Percentiles rank a stretch among this genome's conserved stretches.
Evolutionary conservation across 2,888 invertebrate genomes (phyloP).

Genomic region (Diadromus collaris): DNA sequence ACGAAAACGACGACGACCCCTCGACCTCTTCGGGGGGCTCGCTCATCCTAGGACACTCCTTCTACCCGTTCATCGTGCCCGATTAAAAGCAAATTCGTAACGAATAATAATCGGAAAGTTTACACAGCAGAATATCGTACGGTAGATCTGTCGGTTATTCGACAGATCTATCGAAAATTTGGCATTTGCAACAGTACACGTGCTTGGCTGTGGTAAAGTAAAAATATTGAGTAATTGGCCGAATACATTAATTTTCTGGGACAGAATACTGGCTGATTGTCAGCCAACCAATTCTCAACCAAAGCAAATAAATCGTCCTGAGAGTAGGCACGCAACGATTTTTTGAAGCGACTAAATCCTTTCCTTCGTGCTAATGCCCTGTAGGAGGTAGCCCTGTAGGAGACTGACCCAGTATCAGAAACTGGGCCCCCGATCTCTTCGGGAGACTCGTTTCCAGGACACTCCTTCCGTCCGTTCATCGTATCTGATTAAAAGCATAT

Average conservation of each 20-base stretch:
- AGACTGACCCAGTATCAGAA: no score
- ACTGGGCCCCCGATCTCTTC: constrained; percentile 51
- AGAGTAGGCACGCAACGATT: no score
- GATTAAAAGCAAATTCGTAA: constrained; percentile 62
- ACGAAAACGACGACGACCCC: constrained; percentile 52
- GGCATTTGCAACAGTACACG: neutral
- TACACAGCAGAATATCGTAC: neutral
- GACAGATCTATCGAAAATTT: neutral
- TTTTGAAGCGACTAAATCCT: no score
- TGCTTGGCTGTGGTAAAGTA: neutral
- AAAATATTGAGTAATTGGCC: no score
- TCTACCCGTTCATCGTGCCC: constrained; percentile 41
- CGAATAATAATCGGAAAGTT: constrained; percentile 37
- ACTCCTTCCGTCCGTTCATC: constrained; percentile 34
- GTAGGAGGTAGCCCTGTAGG: no score
- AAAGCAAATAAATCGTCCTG: no score
- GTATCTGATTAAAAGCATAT: constrained; percentile 60
- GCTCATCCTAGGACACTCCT: constrained; percentile 12
- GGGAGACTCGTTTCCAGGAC: constrained; percentile 17
- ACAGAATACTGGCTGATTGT: no score
- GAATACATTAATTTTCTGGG: no score
- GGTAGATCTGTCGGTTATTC: neutral
- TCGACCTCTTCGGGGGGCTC: constrained; percentile 45
- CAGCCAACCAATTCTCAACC: no score
- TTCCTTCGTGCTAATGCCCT: no score